phyloP scores from a whole-genome alignment of 2,113 vertebrate species.

The Lampris megalopsis region DNA sequence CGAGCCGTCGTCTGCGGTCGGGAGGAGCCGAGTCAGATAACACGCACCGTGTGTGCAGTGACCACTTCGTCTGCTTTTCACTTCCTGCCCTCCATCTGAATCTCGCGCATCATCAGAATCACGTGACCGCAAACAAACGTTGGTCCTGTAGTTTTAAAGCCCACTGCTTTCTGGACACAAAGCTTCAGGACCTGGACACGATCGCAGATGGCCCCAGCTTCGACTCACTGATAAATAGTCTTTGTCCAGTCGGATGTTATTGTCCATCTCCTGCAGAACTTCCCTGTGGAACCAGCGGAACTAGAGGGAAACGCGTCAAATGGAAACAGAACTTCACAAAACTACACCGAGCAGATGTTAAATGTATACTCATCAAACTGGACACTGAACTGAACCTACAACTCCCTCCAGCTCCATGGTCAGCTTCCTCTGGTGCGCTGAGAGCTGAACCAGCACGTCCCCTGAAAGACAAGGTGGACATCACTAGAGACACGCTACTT shows the following conservation, averaged over 20 bases:
- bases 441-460: constrained; percentile 92
- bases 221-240: constrained; percentile 91
- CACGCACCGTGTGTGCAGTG: too few relatives aligned
- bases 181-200: too few relatives aligned
- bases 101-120: too few relatives aligned
- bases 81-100: too few relatives aligned
- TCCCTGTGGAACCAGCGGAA: constrained; percentile 89
- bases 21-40: too few relatives aligned
- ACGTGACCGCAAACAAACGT: too few relatives aligned
- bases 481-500: not conserved
- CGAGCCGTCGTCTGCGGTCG: too few relatives aligned
- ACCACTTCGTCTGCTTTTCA: too few relatives aligned
- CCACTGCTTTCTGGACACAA: too few relatives aligned
- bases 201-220: too few relatives aligned
- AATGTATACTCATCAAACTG: not conserved
- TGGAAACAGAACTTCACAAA: not conserved
- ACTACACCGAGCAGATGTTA: not conserved
- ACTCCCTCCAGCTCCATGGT: constrained; percentile 88
- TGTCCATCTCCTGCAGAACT: constrained; percentile 91
- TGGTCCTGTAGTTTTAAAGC: too few relatives aligned
- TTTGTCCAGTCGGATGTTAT: constrained; percentile 88
- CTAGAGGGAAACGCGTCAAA: constrained; percentile 71
- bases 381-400: constrained; percentile 78
- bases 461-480: constrained; percentile 76
- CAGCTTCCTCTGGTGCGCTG: constrained; percentile 86